Evolutionary conservation across 2,797 vertebrate species (phyloP).

Genomic region (Sebastes trivittatus): DNA sequence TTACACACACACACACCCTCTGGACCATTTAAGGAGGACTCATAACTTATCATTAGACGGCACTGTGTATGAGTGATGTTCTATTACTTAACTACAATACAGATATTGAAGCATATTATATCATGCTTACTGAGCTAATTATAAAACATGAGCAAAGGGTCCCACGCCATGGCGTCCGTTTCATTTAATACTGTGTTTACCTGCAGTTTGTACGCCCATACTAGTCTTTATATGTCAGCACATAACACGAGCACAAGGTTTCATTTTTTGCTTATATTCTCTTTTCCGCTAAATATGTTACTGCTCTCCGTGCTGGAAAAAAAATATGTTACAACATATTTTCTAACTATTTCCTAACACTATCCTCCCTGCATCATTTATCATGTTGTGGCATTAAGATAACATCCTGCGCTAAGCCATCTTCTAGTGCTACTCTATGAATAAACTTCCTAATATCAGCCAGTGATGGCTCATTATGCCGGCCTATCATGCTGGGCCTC

Average conservation of each 20-base stretch:
- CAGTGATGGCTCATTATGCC: constrained; percentile 76
- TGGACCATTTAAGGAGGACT: constrained; percentile 57
- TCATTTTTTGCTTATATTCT: constrained; percentile 11
- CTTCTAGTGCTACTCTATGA: constrained; percentile 65
- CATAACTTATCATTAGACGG: constrained; percentile 72
- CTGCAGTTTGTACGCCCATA: constrained; percentile 13
- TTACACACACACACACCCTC: constrained; percentile 29
- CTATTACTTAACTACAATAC: constrained; percentile 66
- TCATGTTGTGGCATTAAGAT: constrained; percentile 76
- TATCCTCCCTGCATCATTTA: constrained; percentile 70
- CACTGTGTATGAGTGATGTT: constrained; percentile 61
- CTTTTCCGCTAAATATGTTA: constrained; percentile 12
- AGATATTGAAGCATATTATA: constrained; percentile 63
- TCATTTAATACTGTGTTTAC: constrained; percentile 33
- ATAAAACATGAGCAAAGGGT: constrained; percentile 48
- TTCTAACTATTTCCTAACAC: constrained; percentile 51
- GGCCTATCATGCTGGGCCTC: constrained; percentile 60
- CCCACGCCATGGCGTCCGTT: not conserved
- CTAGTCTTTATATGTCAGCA: constrained; percentile 29
- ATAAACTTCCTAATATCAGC: constrained; percentile 78
- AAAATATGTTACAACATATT: constrained; percentile 49
- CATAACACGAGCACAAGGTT: not conserved
- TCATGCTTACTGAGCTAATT: constrained; percentile 62
- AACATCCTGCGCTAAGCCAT: constrained; percentile 71
- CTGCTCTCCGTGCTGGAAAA: constrained; percentile 17